A percentile compares a stretch with the other conserved stretches of the same genome.
Evolutionary conservation across 1,140 invertebrate genomes (phyloP).

Genomic region (Trichomalopsis sarcophagae): DNA sequence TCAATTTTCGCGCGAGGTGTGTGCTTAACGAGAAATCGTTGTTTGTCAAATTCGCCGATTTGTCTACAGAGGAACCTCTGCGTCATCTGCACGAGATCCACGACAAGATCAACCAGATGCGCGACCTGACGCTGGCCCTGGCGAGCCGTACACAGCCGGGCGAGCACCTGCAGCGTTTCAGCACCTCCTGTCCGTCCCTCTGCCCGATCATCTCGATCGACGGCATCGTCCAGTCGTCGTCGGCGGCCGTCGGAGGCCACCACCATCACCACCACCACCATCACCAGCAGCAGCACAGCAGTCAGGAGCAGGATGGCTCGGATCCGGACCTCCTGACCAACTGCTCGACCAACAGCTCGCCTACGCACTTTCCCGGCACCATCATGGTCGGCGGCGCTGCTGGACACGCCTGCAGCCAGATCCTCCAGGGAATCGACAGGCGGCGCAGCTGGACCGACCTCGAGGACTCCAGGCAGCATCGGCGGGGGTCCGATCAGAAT

Average conservation of each 20-base stretch:
- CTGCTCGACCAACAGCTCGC: constrained; percentile 74
- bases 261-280: constrained; percentile 24
- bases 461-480: constrained; percentile 75
- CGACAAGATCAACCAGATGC: constrained; percentile 85
- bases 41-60: constrained; percentile 50
- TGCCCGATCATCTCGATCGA: constrained; percentile 61
- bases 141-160: constrained; percentile 59
- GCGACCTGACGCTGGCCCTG: constrained; percentile 77
- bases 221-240: constrained; percentile 42
- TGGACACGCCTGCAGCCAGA: constrained; percentile 62
- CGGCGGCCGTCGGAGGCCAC: constrained; percentile 46
- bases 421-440: constrained; percentile 72
- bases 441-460: constrained; percentile 89
- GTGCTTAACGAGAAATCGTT: no score
- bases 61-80: constrained; percentile 81
- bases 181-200: constrained; percentile 85
- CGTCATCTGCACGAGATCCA: constrained; percentile 85
- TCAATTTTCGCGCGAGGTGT: no score
- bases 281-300: constrained; percentile 60
- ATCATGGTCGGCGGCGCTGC: constrained; percentile 1
- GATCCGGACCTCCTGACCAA: constrained; percentile 74
- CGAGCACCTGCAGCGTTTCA: constrained; percentile 76
- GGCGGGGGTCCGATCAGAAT: constrained; percentile 68
- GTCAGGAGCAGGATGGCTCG: constrained; percentile 61
- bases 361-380: constrained; percentile 67